Conservation (phyloP, 2,888 invertebrate genomes). For the Lepidochitona cinerea region DNA sequence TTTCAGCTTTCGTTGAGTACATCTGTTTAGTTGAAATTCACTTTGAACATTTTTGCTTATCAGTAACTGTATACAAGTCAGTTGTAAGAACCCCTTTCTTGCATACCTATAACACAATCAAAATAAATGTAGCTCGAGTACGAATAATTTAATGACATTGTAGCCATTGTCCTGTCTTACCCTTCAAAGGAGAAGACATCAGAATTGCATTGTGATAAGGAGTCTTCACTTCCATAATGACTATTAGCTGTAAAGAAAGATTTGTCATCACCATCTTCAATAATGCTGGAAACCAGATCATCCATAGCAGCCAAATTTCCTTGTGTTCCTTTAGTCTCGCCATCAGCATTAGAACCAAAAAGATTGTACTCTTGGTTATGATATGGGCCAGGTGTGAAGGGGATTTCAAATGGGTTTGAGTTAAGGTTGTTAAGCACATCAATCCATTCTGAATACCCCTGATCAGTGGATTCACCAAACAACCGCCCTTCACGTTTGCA, state of each 20-base stretch:
- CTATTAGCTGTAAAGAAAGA: constrained; percentile 41
- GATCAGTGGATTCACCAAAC: too few relatives aligned
- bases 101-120: too few relatives aligned
- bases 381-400: neutral
- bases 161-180: too few relatives aligned
- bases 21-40: too few relatives aligned
- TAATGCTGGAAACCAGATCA: constrained; percentile 64
- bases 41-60: too few relatives aligned
- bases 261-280: constrained; percentile 49
- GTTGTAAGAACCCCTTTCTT: too few relatives aligned
- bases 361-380: neutral
- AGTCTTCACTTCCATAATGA: constrained; percentile 21
- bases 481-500: too few relatives aligned
- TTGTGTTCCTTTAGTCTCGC: neutral
- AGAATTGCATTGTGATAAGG: constrained; percentile 29
- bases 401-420: neutral
- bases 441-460: too few relatives aligned
- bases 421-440: neutral
- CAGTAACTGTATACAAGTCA: too few relatives aligned
- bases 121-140: too few relatives aligned
- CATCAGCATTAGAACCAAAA: neutral
- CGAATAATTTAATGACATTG: too few relatives aligned
- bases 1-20: too few relatives aligned
- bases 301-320: constrained; percentile 50
- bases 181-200: constrained; percentile 40